Evolutionary conservation across 2,888 invertebrate genomes (phyloP), one percentile per base, ranked within the genome.

Genomic region (Leucoptera coffeella): DNA sequence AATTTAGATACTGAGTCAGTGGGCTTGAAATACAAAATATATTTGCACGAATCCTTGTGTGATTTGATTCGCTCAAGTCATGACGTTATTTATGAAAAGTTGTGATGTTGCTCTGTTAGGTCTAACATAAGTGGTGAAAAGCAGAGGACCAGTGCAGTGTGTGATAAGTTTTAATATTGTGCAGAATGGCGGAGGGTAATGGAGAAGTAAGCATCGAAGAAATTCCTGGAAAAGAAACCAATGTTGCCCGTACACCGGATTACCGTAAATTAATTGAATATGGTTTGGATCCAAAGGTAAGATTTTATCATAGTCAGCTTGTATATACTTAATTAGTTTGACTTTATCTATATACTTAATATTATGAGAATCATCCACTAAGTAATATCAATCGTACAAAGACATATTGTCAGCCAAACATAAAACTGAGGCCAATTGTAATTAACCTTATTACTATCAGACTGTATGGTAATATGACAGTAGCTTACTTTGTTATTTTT

Each of bases 221-320:
- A 69, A 64, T 61, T 50, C 75, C 78, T 58, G 77, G 77, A 49
- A 76, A 77, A 55, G 76, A 76, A 61, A 77, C 76, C 46, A 79
- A 80, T 50, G 62, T 73, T 55, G 75, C 81, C 67, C 76, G 81
- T 52, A 88, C 91, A 55, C 89, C 87, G 71, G 93, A 94, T 74
- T 93, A 89, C 74, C 82, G 85, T 58, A 94, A 93, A 78, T 79
- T 95, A 48, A 78, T 94, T 52, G 90, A 92, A 57, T 93, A 93
- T 80, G 95, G 95, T 69, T 82, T 95, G 64, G 90, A 92, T 73
- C 85, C 87, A 61, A 91, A 90, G 78, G 86, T 88, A 45, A 57
- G 55, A 35, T n/a, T 25, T 8, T 3, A 20, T 15, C 11, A 17
- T 23, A 23, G 11, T 12, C 17, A 9, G 11, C 8, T 22, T 19